Evolutionary conservation across 2,888 invertebrate species (phyloP).

Genomic region (Leptinotarsa juncta): DNA sequence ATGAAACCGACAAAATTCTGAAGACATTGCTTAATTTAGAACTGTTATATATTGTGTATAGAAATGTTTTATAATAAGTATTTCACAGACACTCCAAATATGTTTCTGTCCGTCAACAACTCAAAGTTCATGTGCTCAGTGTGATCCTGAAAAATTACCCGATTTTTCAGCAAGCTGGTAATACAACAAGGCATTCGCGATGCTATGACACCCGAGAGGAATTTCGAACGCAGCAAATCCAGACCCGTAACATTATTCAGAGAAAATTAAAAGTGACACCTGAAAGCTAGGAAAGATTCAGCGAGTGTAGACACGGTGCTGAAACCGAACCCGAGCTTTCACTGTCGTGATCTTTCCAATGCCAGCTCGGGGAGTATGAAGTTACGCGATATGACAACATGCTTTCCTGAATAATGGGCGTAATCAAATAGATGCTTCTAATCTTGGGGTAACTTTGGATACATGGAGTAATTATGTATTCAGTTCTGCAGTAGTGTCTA

Average conservation of each 20-base stretch:
- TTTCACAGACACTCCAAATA: too few relatives aligned
- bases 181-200: neutral
- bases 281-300: slow-evolving; percentile 51
- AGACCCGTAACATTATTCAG: slow-evolving; percentile 46
- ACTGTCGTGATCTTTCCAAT: slow-evolving; percentile 58
- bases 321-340: slow-evolving; percentile 61
- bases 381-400: slow-evolving; percentile 59
- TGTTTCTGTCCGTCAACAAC: neutral
- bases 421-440: slow-evolving; percentile 42
- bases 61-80: too few relatives aligned
- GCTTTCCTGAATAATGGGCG: slow-evolving; percentile 54
- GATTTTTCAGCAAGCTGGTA: slow-evolving; percentile 16
- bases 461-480: neutral
- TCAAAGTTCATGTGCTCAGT: neutral
- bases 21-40: too few relatives aligned
- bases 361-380: slow-evolving; percentile 60
- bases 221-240: slow-evolving; percentile 31
- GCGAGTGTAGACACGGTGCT: slow-evolving; percentile 51
- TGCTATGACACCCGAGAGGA: slow-evolving; percentile 9
- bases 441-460: slow-evolving; percentile 48
- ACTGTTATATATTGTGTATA: too few relatives aligned
- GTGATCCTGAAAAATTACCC: neutral
- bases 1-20: neutral
- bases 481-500: neutral
- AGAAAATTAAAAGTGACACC: slow-evolving; percentile 57